Evolutionary conservation across 2,113 vertebrate species (phyloP).

Genomic region (Zeus faber): DNA sequence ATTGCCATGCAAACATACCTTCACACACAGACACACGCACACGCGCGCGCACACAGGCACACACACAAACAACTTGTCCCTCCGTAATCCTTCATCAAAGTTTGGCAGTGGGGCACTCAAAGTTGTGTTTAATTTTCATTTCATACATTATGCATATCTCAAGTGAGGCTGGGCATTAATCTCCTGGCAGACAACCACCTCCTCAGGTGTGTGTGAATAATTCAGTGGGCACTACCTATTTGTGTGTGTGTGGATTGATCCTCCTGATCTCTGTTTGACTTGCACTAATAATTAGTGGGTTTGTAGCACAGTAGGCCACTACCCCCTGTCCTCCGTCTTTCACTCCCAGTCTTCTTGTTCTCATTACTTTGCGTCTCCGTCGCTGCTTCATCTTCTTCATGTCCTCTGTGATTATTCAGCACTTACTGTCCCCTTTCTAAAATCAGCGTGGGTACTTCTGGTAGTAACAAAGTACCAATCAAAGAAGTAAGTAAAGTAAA

Average conservation of each 20-base stretch:
- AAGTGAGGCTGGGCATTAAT: slow-evolving; percentile 51
- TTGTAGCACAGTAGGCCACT: slow-evolving; percentile 60
- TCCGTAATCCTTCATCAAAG: background rate
- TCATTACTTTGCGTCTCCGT: no score
- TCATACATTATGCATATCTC: slow-evolving; percentile 57
- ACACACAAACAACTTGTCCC: slow-evolving; percentile 5
- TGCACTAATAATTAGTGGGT: slow-evolving; percentile 43
- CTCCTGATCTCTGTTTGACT: slow-evolving; percentile 39
- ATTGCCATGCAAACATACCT: background rate
- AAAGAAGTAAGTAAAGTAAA: no score
- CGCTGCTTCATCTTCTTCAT: no score
- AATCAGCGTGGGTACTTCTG: no score
- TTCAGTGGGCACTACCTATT: slow-evolving; percentile 45
- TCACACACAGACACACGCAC: background rate
- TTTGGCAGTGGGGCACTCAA: slow-evolving; percentile 5
- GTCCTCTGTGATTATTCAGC: no score
- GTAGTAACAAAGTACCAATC: no score
- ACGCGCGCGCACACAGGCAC: background rate
- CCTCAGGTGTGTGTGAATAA: slow-evolving; percentile 67
- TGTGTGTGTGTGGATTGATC: slow-evolving; percentile 43
- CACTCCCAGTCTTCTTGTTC: no score
- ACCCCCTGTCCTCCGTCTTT: no score
- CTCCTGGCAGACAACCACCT: slow-evolving; percentile 54
- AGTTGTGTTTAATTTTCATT: slow-evolving; percentile 25
- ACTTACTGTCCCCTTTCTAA: no score